A percentile compares a stretch with the other conserved stretches of the same genome.
Conservation (phyloP, 1,140 invertebrate species). For the Phthorimaea operculella region DNA sequence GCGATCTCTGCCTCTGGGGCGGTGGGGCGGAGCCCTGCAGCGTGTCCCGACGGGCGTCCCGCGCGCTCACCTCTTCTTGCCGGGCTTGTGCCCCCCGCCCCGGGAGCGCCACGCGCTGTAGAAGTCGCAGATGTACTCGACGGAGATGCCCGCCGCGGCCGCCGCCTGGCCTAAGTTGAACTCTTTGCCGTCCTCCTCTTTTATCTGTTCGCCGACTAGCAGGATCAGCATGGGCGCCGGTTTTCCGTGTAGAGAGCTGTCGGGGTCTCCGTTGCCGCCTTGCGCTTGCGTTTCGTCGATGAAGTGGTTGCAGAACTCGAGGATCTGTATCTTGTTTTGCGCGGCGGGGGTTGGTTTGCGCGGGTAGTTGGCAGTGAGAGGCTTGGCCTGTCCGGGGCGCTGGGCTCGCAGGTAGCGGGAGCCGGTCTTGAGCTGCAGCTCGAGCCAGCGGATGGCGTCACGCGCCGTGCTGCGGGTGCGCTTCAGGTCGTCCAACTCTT, state of each 20-base stretch:
- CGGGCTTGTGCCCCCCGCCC: constrained; percentile 47
- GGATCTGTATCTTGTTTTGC: constrained; percentile 60
- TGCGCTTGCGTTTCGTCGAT: constrained; percentile 47
- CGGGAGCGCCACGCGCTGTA: constrained; percentile 48
- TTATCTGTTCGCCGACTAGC: constrained; percentile 47
- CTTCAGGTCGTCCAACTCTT: constrained; percentile 87
- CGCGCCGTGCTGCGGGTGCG: constrained; percentile 80
- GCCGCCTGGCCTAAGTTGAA: constrained; percentile 55
- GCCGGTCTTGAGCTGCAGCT: constrained; percentile 84
- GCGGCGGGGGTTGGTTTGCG: constrained; percentile 65
- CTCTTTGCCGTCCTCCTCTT: constrained; percentile 53
- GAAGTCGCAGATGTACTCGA: constrained; percentile 59
- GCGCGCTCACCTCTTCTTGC: constrained; percentile 61
- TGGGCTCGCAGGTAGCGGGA: constrained; percentile 86
- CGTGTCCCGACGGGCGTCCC: too few species aligned
- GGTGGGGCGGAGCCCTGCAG: not conserved
- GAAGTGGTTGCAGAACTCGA: constrained; percentile 65
- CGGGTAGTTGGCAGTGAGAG: constrained; percentile 76
- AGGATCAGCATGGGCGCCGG: constrained; percentile 42
- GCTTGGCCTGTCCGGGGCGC: constrained; percentile 78
- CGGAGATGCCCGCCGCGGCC: constrained; percentile 50
- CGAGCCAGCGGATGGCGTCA: constrained; percentile 92
- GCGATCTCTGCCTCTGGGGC: constrained; percentile 17
- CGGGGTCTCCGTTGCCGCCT: constrained; percentile 49
- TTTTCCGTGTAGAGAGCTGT: constrained; percentile 38